phyloP scores from a whole-genome alignment of 2,113 vertebrate species.

The Corythaixoides concolor region DNA sequence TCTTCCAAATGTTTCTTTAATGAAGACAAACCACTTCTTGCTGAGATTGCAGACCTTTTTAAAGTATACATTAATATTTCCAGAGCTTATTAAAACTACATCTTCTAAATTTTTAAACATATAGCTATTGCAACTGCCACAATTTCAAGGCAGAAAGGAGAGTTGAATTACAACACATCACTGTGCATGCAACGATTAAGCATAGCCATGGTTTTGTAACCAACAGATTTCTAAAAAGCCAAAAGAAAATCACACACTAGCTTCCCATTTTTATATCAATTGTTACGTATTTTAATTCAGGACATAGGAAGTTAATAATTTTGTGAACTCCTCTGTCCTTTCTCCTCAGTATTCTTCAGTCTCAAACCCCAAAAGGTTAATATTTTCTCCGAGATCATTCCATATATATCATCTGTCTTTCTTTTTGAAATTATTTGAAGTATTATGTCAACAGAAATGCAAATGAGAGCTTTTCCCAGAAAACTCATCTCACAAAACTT shows the following conservation, averaged over 20 bases:
- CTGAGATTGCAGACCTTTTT: slow-evolving; percentile 7
- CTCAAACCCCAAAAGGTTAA: neutral
- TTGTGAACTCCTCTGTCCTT: neutral
- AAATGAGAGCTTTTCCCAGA: neutral
- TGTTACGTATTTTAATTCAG: neutral
- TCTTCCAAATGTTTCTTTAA: slow-evolving; percentile 31
- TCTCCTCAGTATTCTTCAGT: neutral
- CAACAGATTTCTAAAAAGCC: neutral
- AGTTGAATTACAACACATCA: neutral
- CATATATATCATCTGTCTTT: neutral
- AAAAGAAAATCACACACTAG: neutral
- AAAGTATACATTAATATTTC: slow-evolving; percentile 25
- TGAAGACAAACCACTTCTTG: slow-evolving; percentile 23
- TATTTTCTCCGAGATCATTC: neutral
- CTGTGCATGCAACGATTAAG: neutral
- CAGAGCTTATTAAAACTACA: slow-evolving; percentile 24
- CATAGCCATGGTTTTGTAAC: neutral
- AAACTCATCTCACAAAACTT: neutral
- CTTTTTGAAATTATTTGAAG: neutral
- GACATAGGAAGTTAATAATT: neutral
- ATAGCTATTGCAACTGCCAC: neutral
- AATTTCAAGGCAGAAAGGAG: neutral
- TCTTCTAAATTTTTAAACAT: slow-evolving; percentile 19
- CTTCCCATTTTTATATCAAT: neutral
- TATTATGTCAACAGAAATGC: neutral